Conservation (phyloP, 2,888 invertebrate species). For the Cephalotes varians region DNA sequence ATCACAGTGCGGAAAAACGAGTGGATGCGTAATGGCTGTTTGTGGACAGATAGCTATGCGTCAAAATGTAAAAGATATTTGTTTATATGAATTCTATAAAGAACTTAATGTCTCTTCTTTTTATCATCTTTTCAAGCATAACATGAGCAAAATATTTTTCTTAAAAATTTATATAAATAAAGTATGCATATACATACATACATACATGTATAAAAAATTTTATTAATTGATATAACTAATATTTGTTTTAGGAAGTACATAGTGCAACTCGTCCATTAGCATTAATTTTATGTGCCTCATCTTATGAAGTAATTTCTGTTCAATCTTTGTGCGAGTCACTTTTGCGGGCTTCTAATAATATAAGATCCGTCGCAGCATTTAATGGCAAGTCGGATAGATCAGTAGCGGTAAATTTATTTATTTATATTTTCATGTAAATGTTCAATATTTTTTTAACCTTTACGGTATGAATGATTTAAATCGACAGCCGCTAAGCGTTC, state of each 20-base stretch:
- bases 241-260: conserved; percentile 16
- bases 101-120: not conserved
- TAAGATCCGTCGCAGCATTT: conserved; percentile 76
- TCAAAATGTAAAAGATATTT: conserved; percentile 51
- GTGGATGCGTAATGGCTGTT: conserved; percentile 90
- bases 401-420: conserved; percentile 77
- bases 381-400: conserved; percentile 79
- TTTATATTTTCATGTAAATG: not conserved
- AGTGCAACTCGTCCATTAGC: conserved; percentile 87
- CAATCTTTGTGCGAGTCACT: conserved; percentile 69
- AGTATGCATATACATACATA: not conserved
- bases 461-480: not conserved
- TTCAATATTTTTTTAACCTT: not conserved
- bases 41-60: conserved; percentile 87
- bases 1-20: conserved; percentile 89
- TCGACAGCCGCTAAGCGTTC: not conserved
- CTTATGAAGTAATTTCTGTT: conserved; percentile 75
- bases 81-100: not conserved
- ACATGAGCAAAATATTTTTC: not conserved
- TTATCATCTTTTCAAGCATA: not conserved
- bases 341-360: conserved; percentile 65
- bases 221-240: conserved; percentile 5
- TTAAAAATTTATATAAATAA: not conserved
- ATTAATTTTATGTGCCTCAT: conserved; percentile 89
- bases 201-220: not conserved